Percentiles rank a stretch among this genome's conserved stretches.
Evolutionary conservation across 2,797 vertebrate species (phyloP).

Genomic region (Holocentrus rufus): DNA sequence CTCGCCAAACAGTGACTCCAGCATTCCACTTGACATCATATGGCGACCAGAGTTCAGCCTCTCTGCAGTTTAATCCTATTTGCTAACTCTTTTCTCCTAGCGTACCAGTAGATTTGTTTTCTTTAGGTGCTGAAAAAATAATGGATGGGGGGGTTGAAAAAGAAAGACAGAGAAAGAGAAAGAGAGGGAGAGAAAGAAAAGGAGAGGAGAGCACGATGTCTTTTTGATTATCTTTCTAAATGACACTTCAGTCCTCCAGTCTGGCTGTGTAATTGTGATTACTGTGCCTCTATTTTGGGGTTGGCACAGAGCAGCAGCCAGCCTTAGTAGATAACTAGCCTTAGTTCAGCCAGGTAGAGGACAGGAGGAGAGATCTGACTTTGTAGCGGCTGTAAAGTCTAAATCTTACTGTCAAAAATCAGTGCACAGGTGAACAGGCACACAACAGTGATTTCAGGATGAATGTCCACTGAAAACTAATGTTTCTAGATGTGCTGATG

Average conservation of each 20-base stretch:
- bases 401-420: not conserved
- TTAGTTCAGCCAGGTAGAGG: conserved; percentile 37
- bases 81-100: not conserved
- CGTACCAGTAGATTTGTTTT: conserved; percentile 42
- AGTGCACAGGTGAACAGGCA: not conserved
- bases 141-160: not conserved
- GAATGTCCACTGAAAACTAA: too few relatives aligned
- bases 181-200: not conserved
- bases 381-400: too few relatives aligned
- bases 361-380: not conserved
- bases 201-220: conserved; percentile 52
- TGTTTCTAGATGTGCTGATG: too few relatives aligned
- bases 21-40: not conserved
- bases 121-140: conserved; percentile 24
- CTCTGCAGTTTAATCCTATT: not conserved
- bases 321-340: conserved; percentile 21
- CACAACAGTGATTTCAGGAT: not conserved
- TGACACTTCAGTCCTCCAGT: conserved; percentile 69
- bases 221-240: conserved; percentile 72
- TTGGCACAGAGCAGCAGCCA: conserved; percentile 37
- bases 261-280: conserved; percentile 70
- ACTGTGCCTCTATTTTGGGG: conserved; percentile 68
- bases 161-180: conserved; percentile 4
- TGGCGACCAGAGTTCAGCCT: not conserved
- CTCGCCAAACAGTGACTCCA: too few relatives aligned